Evolutionary conservation across 1,140 invertebrate genomes (phyloP), one percentile per base, ranked within the genome.

Genomic region (Ptiloglossa arizonensis): DNA sequence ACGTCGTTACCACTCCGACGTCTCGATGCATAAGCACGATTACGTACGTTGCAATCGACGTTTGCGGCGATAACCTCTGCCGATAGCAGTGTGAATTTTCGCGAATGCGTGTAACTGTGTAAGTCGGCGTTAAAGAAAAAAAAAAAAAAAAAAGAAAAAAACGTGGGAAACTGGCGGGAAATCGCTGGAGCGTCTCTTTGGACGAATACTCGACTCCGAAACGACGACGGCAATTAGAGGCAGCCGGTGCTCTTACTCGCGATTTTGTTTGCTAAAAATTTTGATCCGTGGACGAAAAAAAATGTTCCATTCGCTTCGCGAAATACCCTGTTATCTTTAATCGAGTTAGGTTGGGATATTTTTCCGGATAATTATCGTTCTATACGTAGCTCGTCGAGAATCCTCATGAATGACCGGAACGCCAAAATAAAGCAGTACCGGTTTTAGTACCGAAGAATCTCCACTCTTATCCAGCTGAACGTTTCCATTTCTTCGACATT

Each of bases 21-120:
- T 22, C 57, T 17, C 19, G n/a, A n/a, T 60, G 27, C 52, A 41
- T 17, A 22, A 57, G 35, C 27, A 17, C 15, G 69, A 71, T 71
- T 71, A 60, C 54, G 56, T 48, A 29, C n/a, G n/a, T 46, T 44
- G 38, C 69, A n/a, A 60, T 71, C 69, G 69, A 71, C 69, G 24
- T n/a, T 38, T 60, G 57, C 32, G 54, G 27, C 32, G 69, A 71
- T 71, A 32, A 0, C 8, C 35, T 11, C 2, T 44, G 5, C 13
- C 29, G 69, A 71, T 71, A 46, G 19, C 13, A 11, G 27, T 15
- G 29, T 9, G 41, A 32, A 15, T 71, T 71, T n/a, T 60, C 29
- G 27, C 54, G 41, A 71, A 71, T 32, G 22, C 24, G 27, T 15
- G 0, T 69, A 56, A 19, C 35, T n/a, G 1, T 11, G 13, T 22